Percentiles rank a stretch among this genome's conserved stretches.
phyloP scores from a whole-genome alignment of 2,113 vertebrate genomes.

The Vidua macroura region DNA sequence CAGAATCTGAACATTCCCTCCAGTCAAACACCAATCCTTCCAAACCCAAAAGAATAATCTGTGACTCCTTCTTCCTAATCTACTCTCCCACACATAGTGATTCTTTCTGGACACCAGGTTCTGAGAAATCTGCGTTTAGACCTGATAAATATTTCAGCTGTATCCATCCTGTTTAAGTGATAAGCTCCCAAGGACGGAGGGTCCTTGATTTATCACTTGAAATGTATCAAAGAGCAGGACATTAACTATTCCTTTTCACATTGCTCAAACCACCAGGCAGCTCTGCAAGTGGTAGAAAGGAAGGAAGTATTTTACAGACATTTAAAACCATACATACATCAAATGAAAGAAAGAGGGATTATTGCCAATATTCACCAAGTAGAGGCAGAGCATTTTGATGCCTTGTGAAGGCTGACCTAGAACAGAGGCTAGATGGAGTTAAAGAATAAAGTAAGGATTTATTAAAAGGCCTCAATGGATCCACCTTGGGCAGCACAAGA shows the following conservation, averaged over 20 bases:
- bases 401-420: not conserved
- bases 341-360: not conserved
- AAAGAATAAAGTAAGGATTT: not conserved
- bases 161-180: not conserved
- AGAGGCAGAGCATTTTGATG: not conserved
- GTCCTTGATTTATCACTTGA: slow-evolving; percentile 1
- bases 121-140: not conserved
- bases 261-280: not conserved
- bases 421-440: not conserved
- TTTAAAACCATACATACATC: not conserved
- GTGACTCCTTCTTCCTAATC: not conserved
- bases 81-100: not conserved
- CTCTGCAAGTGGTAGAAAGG: not conserved
- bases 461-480: not conserved
- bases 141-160: not conserved
- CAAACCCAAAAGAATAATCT: not conserved
- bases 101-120: not conserved
- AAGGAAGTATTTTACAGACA: not conserved
- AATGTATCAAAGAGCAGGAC: not conserved
- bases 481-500: not conserved
- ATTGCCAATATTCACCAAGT: not conserved
- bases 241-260: slow-evolving; percentile 13
- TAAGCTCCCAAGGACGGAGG: not conserved
- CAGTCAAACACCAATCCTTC: not conserved
- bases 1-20: not conserved